Base-by-base conservation (phyloP, 2,797 vertebrate genomes). In the Bothrops alternatus region DNA sequence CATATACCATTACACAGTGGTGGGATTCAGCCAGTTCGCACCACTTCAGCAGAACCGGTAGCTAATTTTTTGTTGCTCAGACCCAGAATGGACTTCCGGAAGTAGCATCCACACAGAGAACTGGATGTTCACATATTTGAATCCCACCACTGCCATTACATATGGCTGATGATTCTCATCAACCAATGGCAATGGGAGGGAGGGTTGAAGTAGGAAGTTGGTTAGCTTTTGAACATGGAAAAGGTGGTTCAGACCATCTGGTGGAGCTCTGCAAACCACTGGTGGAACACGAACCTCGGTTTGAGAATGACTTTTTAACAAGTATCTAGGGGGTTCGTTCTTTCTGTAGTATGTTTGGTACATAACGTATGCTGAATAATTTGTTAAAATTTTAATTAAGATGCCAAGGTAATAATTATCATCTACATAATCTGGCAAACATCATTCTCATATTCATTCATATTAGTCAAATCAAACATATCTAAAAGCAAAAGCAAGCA, bases 321-420 rank as follows among this genome's bases (percentile, higher is more conserved):
- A 88, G 73, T 87, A 61, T 93, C 88, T 92, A 94, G 60, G 92
- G 92, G n/a, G 89, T 95, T 91, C 87, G 50, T 93, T 94, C 96
- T 78, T 37, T 94, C 96, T 95, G 96, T 69, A 26, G 87, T 91
- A 5, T 3, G 90, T 73, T 96, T 90, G 96, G 93, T 93, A 94
- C 65, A 91, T n/a, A 18, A 91, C 88, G 87, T 94, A 69, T 18
- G 32, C 93, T 96, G 95, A 96, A 92, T 57, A 53, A 85, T 96
- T 96, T 96, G 94, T 13, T 0, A 57, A 96, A 95, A 96, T 95
- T 96, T 90, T 88, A 96, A 91, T 90, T 87, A 92, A 96, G 60
- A 37, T 95, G 57, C 50, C 47, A 85, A 61, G 93, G 32, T n/a
- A 96, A 94, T 93, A 88, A 93, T 93, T 91, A 91, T 91, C 69